Evolutionary conservation across 2,888 invertebrate species (phyloP), one percentile per base, ranked within the genome.

Genomic region (Aplocera efformata): DNA sequence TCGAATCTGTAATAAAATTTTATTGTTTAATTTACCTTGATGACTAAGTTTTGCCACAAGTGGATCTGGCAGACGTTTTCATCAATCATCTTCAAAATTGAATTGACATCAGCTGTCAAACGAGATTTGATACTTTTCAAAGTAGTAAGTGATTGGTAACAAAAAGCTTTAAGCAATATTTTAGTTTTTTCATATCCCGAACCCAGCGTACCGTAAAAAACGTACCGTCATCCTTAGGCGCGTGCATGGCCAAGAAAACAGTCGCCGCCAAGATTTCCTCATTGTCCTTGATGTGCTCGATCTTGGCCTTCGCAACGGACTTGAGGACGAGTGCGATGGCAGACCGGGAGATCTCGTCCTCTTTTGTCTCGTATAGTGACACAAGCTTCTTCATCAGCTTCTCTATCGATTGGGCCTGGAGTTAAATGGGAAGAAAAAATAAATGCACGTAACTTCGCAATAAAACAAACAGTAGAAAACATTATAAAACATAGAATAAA

Each of bases 201-300:
- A n/a, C n/a, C n/a, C n/a, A n/a, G n/a, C n/a, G n/a, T n/a, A n/a
- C n/a, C n/a, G n/a, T n/a, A n/a, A n/a, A n/a, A n/a, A n/a, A n/a
- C n/a, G n/a, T 51, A 88, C 90, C 91, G 10, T 91, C 91, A 8
- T 90, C 91, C 64, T 92, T 92, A 59, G 93, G 92, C 9, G 92
- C 94, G 64, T 97, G 97, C 95, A 96, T 97, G 7, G 96, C 98
- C 52, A 96, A 91, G 74, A 97, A 98, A 10, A 95, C 93, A 39
- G 97, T 85, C 0, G 98, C 97, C 56, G 97, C 89, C 6, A 96
- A 89, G 13, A 92, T 78, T 6, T 90, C 90, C 20, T 94, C 92
- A 67, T 96, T 94, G 62, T 94, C 91, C 65, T 94, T 94, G 26
- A 97, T 79, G 36, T 94, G 89, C 49, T 97, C 97, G 53, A 94